Base-by-base conservation (phyloP, 1,140 invertebrate genomes). In the Drosophila trapezifrons region DNA sequence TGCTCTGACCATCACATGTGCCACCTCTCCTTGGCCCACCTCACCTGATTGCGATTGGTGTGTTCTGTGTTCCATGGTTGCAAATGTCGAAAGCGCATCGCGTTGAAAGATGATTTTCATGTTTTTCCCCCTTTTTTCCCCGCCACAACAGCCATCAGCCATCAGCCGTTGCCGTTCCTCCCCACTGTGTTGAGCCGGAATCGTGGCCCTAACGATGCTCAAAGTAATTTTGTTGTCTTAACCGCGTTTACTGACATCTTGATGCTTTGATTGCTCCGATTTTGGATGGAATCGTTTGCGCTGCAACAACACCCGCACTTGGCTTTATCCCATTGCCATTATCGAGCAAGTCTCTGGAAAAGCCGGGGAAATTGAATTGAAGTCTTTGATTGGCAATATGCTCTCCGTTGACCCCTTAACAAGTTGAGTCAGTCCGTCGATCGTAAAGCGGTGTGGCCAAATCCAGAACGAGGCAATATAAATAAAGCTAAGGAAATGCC, bases 21-120 rank as follows among this genome's bases (percentile, higher is more conserved):
- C 49, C n/a, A 4, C 10, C n/a, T 60, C 58, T 46, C 52, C 66
- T 29, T 27, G 22, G 38, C 59, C 65, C 66, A 57, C 78, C 37
- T 66, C 55, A 58, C 74, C 69, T 67, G 74, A 56, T 52, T 60
- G 56, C 59, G 49, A 86, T 78, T 76, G 76, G 59, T 51, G 59
- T 47, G 40, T 47, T 55, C 65, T 49, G 69, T 46, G 45, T 25
- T 46, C 29, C 22, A 40, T 66, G 55, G 46, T 60, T 57, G 64
- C 32, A 54, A 37, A 37, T 60, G 65, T 57, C 67, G 73, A 79
- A 76, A 76, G 80, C 80, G 64, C 70, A 85, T 69, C 57, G 83
- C 78, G 76, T 70, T 82, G 81, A 90, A 90, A 90, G 86, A 90
- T 90, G 86, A 90, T 90, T 90, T 90, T 90, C 86, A 90, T 90